These are phyloP conservation scores for Sesamia nonagrioides DNA, from an alignment of 1,140 invertebrate genomes.

Conservation along the genomic window DNA sequence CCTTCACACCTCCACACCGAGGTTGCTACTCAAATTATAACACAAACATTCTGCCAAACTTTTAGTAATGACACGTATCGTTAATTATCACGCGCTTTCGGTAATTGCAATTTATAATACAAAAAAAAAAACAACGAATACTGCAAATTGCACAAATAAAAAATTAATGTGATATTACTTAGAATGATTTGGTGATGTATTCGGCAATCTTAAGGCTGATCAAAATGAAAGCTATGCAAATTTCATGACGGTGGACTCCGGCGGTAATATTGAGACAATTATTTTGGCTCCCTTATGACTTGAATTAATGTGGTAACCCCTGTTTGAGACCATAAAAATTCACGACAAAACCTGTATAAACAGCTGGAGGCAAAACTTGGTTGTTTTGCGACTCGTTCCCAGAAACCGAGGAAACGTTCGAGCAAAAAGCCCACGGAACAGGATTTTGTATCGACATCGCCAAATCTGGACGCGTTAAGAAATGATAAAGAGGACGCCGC, in stretches of 20 bases:
- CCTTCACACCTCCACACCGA: slow-evolving; percentile 76
- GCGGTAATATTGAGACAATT: slow-evolving; percentile 44
- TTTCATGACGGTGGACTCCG: slow-evolving; percentile 27
- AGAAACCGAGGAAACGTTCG: slow-evolving; percentile 83
- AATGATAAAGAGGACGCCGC: slow-evolving; percentile 83
- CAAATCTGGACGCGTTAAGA: slow-evolving; percentile 86
- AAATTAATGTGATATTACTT: not conserved
- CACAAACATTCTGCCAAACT: slow-evolving; percentile 72
- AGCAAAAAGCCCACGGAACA: slow-evolving; percentile 83
- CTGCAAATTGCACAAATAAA: not conserved
- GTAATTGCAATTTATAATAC: slow-evolving; percentile 39
- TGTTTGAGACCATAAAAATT: slow-evolving; percentile 83
- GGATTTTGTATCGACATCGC: slow-evolving; percentile 83
- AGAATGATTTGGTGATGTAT: slow-evolving; percentile 1
- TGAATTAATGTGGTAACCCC: slow-evolving; percentile 75
- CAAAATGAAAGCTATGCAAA: slow-evolving; percentile 29
- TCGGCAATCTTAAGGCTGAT: not conserved
- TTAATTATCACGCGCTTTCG: slow-evolving; percentile 47
- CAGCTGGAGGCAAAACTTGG: slow-evolving; percentile 80
- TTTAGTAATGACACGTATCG: slow-evolving; percentile 65
- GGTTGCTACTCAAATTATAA: slow-evolving; percentile 81
- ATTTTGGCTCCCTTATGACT: slow-evolving; percentile 70
- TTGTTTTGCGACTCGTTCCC: slow-evolving; percentile 80
- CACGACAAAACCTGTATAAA: slow-evolving; percentile 85
- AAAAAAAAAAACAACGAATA: slow-evolving; percentile 25